Conservation (phyloP, 2,888 invertebrate genomes). For the Ochropacha duplaris region DNA sequence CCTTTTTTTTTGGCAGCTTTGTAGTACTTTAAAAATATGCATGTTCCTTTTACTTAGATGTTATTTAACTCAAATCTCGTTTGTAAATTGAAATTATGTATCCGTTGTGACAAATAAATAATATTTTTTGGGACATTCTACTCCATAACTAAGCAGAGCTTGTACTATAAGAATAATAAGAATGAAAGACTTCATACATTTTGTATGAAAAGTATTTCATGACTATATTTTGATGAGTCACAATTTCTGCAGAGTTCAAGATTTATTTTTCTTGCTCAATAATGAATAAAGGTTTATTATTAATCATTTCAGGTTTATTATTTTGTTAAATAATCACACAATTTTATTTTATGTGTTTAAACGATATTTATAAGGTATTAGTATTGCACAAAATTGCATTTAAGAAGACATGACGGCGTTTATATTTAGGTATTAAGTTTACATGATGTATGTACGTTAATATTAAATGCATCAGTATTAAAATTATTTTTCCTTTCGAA, state of each 20-base stretch:
- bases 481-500: too few species aligned
- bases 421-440: constrained; percentile 12
- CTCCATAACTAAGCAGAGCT: too few species aligned
- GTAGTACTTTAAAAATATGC: too few species aligned
- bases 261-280: background rate
- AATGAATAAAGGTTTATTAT: background rate
- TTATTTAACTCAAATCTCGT: background rate
- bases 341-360: background rate
- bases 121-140: too few species aligned
- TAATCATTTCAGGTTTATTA: too few species aligned
- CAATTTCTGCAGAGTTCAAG: too few species aligned
- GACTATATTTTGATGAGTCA: too few species aligned
- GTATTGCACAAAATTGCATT: constrained; percentile 28
- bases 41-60: background rate
- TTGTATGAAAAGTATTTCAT: too few species aligned
- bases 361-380: constrained; percentile 16
- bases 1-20: too few species aligned
- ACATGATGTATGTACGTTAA: background rate
- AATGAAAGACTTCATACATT: too few species aligned
- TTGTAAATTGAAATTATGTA: background rate
- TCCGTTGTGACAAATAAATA: too few species aligned
- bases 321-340: background rate
- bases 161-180: too few species aligned
- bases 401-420: constrained; percentile 15
- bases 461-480: background rate